Conservation (phyloP, 2,888 invertebrate genomes). For the Dolichopus griseipennis region DNA sequence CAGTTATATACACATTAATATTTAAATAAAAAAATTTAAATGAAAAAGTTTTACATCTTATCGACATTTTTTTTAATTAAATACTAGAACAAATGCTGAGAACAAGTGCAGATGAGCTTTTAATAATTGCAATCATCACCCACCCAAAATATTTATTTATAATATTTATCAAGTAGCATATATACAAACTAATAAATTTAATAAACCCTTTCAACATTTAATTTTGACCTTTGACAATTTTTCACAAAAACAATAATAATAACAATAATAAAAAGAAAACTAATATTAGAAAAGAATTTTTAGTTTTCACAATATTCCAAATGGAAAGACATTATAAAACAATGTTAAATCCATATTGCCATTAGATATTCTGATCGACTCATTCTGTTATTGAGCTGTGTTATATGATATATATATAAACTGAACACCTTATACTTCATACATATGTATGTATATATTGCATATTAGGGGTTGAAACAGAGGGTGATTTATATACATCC, state of each 20-base stretch:
- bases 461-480: not conserved
- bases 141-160: too few relatives aligned
- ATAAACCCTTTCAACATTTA: not conserved
- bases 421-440: not conserved
- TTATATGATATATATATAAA: not conserved
- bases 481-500: conserved; percentile 1
- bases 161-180: not conserved
- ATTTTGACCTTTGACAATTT: not conserved
- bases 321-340: too few relatives aligned
- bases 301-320: too few relatives aligned
- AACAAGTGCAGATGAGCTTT: not conserved
- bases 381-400: not conserved
- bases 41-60: not conserved
- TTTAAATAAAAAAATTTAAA: too few relatives aligned
- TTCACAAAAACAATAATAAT: too few relatives aligned
- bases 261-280: too few relatives aligned
- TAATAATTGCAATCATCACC: not conserved
- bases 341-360: too few relatives aligned
- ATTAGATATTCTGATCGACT: too few relatives aligned
- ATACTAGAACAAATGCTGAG: not conserved
- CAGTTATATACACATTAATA: not conserved
- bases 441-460: not conserved
- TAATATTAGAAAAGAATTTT: too few relatives aligned
- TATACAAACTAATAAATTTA: not conserved
- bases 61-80: not conserved